Percentiles rank a stretch among this genome's conserved stretches.
phyloP scores from a whole-genome alignment of 2,888 invertebrate genomes.

The Meloe dianella region DNA sequence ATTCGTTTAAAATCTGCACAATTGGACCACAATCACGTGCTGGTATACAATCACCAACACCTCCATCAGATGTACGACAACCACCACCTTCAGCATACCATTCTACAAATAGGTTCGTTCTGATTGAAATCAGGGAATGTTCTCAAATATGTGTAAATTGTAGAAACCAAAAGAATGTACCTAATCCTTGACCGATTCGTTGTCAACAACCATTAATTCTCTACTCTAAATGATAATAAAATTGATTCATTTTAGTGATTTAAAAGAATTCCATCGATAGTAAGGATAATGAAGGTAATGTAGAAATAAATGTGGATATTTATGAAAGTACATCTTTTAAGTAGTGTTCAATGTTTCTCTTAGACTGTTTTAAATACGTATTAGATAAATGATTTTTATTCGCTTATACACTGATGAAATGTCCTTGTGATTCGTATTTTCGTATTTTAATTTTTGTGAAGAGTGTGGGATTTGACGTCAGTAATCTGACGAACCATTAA shows the following conservation, averaged over 20 bases:
- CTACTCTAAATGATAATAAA: too few species aligned
- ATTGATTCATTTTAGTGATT: too few species aligned
- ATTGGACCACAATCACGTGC: conserved; percentile 43
- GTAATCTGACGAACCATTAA: neutral
- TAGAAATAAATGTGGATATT: neutral
- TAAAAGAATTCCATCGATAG: too few species aligned
- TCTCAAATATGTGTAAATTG: too few species aligned
- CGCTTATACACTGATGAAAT: neutral
- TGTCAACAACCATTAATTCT: neutral
- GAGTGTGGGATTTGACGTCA: conserved; percentile 11
- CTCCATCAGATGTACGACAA: conserved; percentile 52
- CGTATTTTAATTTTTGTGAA: neutral
- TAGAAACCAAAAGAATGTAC: neutral
- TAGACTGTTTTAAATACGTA: neutral
- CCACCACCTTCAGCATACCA: conserved; percentile 17
- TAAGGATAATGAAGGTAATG: too few species aligned
- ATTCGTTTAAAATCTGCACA: conserved; percentile 31
- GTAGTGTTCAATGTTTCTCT: neutral
- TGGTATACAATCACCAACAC: conserved; percentile 52
- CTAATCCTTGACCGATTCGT: neutral
- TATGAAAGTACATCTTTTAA: neutral
- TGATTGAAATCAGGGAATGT: too few species aligned
- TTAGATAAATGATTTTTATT: neutral
- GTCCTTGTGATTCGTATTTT: conserved; percentile 1
- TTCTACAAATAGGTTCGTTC: neutral